These are phyloP conservation scores for Donacobius atricapilla DNA, from an alignment of 2,113 vertebrate species.

Conservation along the genomic window DNA sequence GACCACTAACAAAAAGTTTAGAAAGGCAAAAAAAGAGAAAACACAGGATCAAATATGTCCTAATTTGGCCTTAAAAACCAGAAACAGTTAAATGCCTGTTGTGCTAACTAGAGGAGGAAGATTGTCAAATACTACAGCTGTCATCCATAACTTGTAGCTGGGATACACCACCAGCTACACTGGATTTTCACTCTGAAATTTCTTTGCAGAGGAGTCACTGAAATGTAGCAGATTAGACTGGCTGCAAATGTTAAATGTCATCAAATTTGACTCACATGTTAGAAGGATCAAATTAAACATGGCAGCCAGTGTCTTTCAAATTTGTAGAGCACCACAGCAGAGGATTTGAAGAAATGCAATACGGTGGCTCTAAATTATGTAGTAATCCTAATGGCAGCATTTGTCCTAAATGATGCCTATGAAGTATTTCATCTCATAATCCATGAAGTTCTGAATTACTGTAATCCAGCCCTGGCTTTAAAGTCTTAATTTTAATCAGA, in stretches of 20 bases:
- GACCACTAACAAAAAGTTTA: background rate
- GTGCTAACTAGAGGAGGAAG: background rate
- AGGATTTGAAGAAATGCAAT: constrained; percentile 20
- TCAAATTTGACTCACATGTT: constrained; percentile 3
- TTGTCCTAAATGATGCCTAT: constrained; percentile 9
- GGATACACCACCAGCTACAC: background rate
- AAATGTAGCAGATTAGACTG: constrained; percentile 31
- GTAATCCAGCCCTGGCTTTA: constrained; percentile 32
- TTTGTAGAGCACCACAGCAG: background rate
- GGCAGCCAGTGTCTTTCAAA: constrained; percentile 31
- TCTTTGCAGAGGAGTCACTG: background rate
- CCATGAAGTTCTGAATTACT: constrained; percentile 32
- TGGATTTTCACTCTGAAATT: background rate
- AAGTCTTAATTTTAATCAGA: constrained; percentile 51
- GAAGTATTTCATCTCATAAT: constrained; percentile 41
- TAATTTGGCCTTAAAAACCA: constrained; percentile 7
- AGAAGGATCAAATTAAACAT: constrained; percentile 31
- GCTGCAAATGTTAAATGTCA: constrained; percentile 40
- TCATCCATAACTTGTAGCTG: background rate
- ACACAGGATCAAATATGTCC: background rate
- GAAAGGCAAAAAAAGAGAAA: constrained; percentile 6
- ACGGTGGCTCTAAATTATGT: background rate
- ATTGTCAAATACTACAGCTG: background rate
- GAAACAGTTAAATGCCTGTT: background rate
- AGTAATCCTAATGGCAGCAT: constrained; percentile 32